A percentile compares a stretch with the other conserved stretches of the same genome.
phyloP scores from a whole-genome alignment of 2,888 invertebrate genomes.

The Agonum fuliginosum region DNA sequence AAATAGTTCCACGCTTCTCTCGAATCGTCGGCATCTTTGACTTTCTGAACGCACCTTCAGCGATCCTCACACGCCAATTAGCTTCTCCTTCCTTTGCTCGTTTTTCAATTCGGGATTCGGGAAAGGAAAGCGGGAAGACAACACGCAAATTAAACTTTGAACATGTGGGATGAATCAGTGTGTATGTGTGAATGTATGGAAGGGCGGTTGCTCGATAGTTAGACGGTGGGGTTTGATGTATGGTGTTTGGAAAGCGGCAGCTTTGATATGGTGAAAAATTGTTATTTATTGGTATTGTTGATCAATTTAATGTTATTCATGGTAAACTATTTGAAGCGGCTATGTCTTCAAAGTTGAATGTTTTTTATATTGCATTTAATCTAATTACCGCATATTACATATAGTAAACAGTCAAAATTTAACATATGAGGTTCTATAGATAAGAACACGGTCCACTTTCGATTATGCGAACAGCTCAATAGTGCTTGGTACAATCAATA shows the following conservation, averaged over 20 bases:
- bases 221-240: slow-evolving; percentile 2
- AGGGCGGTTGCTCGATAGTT: not conserved
- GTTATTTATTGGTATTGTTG: slow-evolving; percentile 20
- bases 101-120: slow-evolving; percentile 14
- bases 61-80: slow-evolving; percentile 24
- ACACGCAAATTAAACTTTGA: slow-evolving; percentile 12
- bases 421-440: no score
- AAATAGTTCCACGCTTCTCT: slow-evolving; percentile 4
- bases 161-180: slow-evolving; percentile 28
- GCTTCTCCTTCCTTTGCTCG: slow-evolving; percentile 4
- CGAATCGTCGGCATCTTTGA: not conserved
- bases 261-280: slow-evolving; percentile 7
- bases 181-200: not conserved
- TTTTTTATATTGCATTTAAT: no score
- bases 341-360: no score
- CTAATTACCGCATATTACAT: no score
- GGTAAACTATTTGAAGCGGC: no score
- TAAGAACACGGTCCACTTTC: no score
- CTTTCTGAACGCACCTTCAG: slow-evolving; percentile 16
- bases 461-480: no score
- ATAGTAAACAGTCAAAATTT: no score
- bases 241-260: slow-evolving; percentile 19
- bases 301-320: no score
- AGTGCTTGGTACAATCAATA: no score
- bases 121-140: slow-evolving; percentile 20